These are phyloP conservation scores for Ridgeia piscesae DNA, from an alignment of 1,140 invertebrate species.

Conservation along the genomic window DNA sequence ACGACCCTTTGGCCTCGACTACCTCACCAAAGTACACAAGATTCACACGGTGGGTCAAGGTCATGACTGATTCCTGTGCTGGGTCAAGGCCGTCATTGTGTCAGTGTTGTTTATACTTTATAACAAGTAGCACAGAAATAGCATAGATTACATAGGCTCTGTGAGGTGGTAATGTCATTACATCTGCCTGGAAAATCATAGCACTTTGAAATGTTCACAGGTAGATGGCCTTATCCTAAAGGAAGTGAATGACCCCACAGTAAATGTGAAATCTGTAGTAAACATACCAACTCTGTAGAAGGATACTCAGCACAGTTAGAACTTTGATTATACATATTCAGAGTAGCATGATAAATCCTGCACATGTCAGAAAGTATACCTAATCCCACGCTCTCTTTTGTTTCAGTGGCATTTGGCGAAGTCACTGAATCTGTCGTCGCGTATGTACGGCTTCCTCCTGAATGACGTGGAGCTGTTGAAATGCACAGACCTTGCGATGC, in stretches of 20 bases:
- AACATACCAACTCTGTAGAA: no score
- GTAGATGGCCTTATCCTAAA: no score
- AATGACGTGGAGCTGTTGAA: neutral
- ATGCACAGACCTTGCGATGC: neutral
- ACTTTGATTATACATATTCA: no score
- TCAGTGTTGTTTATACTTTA: neutral
- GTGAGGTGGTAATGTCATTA: no score
- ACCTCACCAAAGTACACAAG: neutral
- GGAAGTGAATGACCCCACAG: no score
- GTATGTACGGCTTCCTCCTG: neutral
- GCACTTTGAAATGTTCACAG: no score
- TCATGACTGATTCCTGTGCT: neutral
- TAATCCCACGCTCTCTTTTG: neutral
- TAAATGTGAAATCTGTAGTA: no score
- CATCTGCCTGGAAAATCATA: no score
- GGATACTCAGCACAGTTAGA: no score
- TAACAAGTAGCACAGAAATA: no score
- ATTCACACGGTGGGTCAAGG: slow-evolving; percentile 6
- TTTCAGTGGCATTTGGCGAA: neutral
- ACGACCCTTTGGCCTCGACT: slow-evolving; percentile 11
- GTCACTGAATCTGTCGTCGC: neutral
- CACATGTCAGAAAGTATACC: neutral
- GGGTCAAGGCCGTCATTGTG: neutral
- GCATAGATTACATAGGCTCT: no score
- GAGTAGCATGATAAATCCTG: neutral